Evolutionary conservation across 92 coral and sea anemone genomes (phyloP), one percentile per base, ranked within the genome.

Genomic region (Epizoanthus ramosus): DNA sequence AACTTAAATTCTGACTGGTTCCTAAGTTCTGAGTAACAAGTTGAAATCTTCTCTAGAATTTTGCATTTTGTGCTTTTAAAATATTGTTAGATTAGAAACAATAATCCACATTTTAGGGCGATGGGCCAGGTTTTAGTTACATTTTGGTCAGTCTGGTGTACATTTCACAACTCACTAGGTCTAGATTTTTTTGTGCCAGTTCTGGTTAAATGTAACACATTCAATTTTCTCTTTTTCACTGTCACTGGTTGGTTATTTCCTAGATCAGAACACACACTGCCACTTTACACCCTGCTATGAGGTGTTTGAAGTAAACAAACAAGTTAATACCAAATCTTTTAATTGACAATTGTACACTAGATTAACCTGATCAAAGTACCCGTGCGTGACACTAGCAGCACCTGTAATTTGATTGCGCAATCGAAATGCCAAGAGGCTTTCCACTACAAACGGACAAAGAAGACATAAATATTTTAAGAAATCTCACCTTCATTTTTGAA

Each of bases 401-500:
- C 87, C 68, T 77, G 82, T 65, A 35, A 74, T 5, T n/a, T 19
- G 5, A 77, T 61, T 77, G 71, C 71, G 70, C 59, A 77, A 77
- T 61, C 59, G 14, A 76, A 19, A 77, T 61, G 22, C 52, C 57
- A 58, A 75, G 28, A 59, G 68, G 12, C 18, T 65, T 56, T 60
- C 47, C 25, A 64, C 35, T 56, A n/a, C 57, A 57, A 31, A 21
- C 15, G 50, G 67, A 73, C 79, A 57, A 77, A 76, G 47, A 71
- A 37, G 41, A 22, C 71, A 77, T 77, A 9, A 77, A 60, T 35
- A 59, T 43, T 76, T 76, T 35, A 76, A 19, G 54, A 59, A 77
- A 65, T 47, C 68, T 74, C 84, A 96, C 99, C 99, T 88, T 96
- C 99, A 96, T 96, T 73, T 96, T 96, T 13, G 64, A 56, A 21